Conservation (phyloP, 2,888 invertebrate genomes). For the Cephus pulcher region DNA sequence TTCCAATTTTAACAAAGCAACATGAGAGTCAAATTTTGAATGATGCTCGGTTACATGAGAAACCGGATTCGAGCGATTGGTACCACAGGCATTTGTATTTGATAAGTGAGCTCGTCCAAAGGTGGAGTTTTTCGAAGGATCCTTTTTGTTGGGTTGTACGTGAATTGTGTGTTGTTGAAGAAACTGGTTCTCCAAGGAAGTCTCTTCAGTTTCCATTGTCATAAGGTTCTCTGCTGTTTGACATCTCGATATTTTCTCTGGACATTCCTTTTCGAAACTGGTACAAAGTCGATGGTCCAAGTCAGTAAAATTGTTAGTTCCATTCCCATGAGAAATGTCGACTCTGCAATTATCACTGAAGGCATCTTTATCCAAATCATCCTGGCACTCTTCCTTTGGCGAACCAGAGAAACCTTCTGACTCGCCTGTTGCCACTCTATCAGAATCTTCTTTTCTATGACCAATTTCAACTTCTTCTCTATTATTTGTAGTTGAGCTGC, state of each 20-base stretch:
- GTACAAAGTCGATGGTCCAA: not conserved
- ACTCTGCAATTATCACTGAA: not conserved
- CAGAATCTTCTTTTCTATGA: constrained; percentile 55
- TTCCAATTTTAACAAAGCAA: not conserved
- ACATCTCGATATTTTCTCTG: constrained; percentile 7
- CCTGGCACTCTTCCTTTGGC: not conserved
- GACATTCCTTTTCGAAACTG: not conserved
- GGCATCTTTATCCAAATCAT: not conserved
- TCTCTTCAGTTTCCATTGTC: not conserved
- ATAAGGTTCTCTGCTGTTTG: not conserved
- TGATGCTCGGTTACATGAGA: constrained; percentile 16
- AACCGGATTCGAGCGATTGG: constrained; percentile 40
- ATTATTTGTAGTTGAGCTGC: constrained; percentile 17
- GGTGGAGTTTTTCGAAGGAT: constrained; percentile 15
- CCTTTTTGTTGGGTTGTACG: constrained; percentile 29
- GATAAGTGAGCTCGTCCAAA: not conserved
- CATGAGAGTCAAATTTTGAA: not conserved
- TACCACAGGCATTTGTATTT: constrained; percentile 48
- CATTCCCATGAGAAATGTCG: not conserved
- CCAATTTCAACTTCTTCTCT: constrained; percentile 30
- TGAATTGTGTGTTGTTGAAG: constrained; percentile 34
- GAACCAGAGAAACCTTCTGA: not conserved
- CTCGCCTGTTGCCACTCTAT: constrained; percentile 38
- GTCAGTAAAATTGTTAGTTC: not conserved
- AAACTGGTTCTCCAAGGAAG: constrained; percentile 27